Conservation (phyloP, 2,797 vertebrate species). For the Siniperca scherzeri region DNA sequence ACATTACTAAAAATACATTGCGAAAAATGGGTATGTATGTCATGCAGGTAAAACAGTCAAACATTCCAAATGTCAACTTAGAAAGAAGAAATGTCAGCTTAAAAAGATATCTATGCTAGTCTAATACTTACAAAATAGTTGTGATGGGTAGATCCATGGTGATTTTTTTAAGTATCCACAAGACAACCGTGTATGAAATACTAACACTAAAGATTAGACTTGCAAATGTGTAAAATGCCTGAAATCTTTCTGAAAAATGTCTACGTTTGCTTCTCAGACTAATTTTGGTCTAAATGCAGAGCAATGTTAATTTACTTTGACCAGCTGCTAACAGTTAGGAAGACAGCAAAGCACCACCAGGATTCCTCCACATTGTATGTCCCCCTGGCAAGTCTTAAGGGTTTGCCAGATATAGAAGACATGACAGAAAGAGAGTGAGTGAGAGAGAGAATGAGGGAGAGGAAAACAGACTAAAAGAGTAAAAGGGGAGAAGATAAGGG, state of each 20-base stretch:
- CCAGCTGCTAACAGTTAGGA: slow-evolving; percentile 81
- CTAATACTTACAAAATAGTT: slow-evolving; percentile 77
- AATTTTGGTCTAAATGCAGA: slow-evolving; percentile 68
- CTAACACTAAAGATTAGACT: slow-evolving; percentile 46
- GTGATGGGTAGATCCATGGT: slow-evolving; percentile 70
- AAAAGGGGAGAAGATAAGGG: slow-evolving; percentile 34
- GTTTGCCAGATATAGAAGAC: slow-evolving; percentile 77
- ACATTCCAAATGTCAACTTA: slow-evolving; percentile 1
- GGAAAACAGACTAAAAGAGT: slow-evolving; percentile 25
- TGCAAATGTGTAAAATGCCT: slow-evolving; percentile 37
- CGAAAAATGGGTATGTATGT: slow-evolving; percentile 12
- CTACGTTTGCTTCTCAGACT: slow-evolving; percentile 60
- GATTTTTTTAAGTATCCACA: slow-evolving; percentile 68
- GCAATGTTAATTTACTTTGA: slow-evolving; percentile 73
- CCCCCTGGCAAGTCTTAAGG: slow-evolving; percentile 76
- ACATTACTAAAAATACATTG: slow-evolving; percentile 24
- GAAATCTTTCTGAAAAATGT: slow-evolving; percentile 22
- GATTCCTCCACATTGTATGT: slow-evolving; percentile 74
- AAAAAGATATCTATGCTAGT: slow-evolving; percentile 33
- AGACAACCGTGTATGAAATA: slow-evolving; percentile 56
- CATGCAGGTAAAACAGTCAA: slow-evolving; percentile 51
- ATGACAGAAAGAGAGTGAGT: slow-evolving; percentile 27
- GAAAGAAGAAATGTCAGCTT: slow-evolving; percentile 15
- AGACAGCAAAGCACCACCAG: slow-evolving; percentile 72
- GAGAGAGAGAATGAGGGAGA: slow-evolving; percentile 33